Base-by-base conservation (phyloP, 2,888 invertebrate species). In the Rotaria macrura region DNA sequence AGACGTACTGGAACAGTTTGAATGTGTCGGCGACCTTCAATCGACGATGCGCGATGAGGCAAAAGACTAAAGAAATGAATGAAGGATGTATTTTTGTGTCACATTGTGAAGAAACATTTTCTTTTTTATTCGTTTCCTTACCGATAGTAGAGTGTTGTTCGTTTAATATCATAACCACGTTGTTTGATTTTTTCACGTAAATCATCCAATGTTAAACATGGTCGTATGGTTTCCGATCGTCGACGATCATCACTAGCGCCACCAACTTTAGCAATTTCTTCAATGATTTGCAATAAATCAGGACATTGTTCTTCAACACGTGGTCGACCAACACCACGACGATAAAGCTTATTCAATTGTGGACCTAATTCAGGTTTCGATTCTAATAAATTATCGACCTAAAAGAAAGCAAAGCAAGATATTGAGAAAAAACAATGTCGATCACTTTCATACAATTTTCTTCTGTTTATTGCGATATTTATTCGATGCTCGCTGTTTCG, bases 151-250 rank as follows among this genome's bases (percentile, higher is more conserved):
- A 79, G 43, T 79, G 79, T 79, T 43, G 79, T 79, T 79, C 79
- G 79, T 79, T 79, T 79, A 79, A 79, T 79, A 79, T 79, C 79
- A 43, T 79, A 79, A 43, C 79, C 79, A 43, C 79, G 79, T 43
- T 79, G 79, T 43, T 79, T 79, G 6, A 79, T 79, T n/a, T 79
- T 79, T 43, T 79, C 79, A 43, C 79, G 40, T 43, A 79, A 43
- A 79, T 79, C 79, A 43, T 79, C 79, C 43, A 79, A 43, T 79
- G 79, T 79, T 43, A 79, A 79, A 43, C 79, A 79, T n/a, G 79
- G 79, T 14, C 79, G 79, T 43, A 79, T 79, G 4, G 79, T 79
- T 79, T 79, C 79, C 25, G 79, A 79, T 25, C 79, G 79, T 38
- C 79, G 79, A 20, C 79, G 79, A 79, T 79, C 79, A 43, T 79